phyloP scores from a whole-genome alignment of 2,888 invertebrate genomes.

The Reticulitermes lucifugus region DNA sequence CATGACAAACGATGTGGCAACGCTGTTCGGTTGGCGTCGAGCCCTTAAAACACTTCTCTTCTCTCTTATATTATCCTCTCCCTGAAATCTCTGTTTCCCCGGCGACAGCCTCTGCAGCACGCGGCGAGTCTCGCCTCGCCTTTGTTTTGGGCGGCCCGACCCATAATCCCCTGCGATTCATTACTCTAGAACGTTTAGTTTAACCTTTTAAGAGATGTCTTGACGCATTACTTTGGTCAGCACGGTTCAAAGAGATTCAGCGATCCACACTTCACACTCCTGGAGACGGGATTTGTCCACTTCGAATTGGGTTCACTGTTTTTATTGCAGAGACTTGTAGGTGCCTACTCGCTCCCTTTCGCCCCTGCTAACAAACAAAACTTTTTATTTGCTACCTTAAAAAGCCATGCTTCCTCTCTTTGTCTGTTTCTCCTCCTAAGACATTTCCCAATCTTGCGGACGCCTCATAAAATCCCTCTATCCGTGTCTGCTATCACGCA shows the following conservation, averaged over 20 bases:
- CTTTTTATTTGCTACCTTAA: no score
- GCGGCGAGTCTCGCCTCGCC: slow-evolving; percentile 2
- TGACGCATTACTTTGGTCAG: slow-evolving; percentile 39
- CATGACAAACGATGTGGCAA: slow-evolving; percentile 49
- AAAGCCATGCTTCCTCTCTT: no score
- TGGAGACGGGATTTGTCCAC: no score
- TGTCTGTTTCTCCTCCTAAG: no score
- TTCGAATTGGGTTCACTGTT: no score
- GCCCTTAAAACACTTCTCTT: slow-evolving; percentile 41
- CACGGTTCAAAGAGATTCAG: background rate
- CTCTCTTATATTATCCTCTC: slow-evolving; percentile 33
- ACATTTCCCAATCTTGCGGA: no score
- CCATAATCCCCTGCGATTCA: slow-evolving; percentile 37
- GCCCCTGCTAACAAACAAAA: no score
- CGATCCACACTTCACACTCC: no score
- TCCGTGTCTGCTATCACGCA: no score
- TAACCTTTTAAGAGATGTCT: slow-evolving; percentile 39
- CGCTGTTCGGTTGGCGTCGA: slow-evolving; percentile 47
- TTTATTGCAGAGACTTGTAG: background rate
- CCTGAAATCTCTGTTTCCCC: slow-evolving; percentile 39
- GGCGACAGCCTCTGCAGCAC: slow-evolving; percentile 38
- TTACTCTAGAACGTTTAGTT: slow-evolving; percentile 39
- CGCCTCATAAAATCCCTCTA: no score
- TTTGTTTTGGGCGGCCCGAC: slow-evolving; percentile 33
- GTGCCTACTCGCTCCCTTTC: no score